phyloP scores from a whole-genome alignment of 2,888 invertebrate genomes.

The Uloborus plumipes region DNA sequence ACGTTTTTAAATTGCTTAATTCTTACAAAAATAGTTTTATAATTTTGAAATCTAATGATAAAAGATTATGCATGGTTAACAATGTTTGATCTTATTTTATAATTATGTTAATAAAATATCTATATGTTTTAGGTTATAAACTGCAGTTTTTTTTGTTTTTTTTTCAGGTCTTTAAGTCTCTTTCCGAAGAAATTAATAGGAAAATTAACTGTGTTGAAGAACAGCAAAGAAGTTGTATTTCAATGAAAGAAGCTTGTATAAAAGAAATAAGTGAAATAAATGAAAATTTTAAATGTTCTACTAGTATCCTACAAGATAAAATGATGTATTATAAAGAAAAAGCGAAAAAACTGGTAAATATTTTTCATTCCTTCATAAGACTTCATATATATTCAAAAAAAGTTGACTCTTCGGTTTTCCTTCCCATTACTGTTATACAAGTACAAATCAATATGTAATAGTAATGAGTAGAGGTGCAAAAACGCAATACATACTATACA shows the following conservation, averaged over 20 bases:
- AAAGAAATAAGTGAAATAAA: slow-evolving; percentile 42
- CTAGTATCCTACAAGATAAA: slow-evolving; percentile 22
- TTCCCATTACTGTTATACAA: not conserved
- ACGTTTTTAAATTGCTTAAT: no score
- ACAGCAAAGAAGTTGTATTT: slow-evolving; percentile 29
- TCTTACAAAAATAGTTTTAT: no score
- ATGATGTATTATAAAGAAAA: slow-evolving; percentile 18
- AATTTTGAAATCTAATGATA: no score
- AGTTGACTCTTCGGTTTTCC: not conserved
- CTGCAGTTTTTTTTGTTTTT: not conserved
- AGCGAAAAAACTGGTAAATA: slow-evolving; percentile 36
- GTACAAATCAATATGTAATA: no score
- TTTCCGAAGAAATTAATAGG: slow-evolving; percentile 33
- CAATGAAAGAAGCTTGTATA: slow-evolving; percentile 17
- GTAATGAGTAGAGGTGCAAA: no score
- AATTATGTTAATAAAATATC: not conserved
- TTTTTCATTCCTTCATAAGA: not conserved
- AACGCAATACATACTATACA: no score
- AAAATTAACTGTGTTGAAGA: slow-evolving; percentile 35
- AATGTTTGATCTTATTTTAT: not conserved
- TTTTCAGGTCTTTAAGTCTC: slow-evolving; percentile 31
- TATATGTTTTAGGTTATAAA: not conserved
- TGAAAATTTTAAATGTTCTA: slow-evolving; percentile 15
- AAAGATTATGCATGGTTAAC: not conserved
- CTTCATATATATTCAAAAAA: not conserved